Base-by-base conservation (phyloP, 2,888 invertebrate genomes). In the Tenthredo amoena region DNA sequence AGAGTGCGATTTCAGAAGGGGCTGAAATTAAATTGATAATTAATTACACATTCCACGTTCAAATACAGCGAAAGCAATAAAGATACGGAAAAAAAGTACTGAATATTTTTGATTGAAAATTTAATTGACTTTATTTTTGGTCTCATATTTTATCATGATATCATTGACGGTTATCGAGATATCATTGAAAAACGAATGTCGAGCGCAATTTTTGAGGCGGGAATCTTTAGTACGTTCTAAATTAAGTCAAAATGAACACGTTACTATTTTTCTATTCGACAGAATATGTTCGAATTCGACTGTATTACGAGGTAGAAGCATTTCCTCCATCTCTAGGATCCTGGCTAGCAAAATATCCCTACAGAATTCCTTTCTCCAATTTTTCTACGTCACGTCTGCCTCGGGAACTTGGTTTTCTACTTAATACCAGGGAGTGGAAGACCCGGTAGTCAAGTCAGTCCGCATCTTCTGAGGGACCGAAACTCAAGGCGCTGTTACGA, bases 381-480 rank as follows among this genome's bases (percentile, higher is more conserved):
- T 72, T 72, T 72, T 21, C 72, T 72, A 72, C 37, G 72, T 72
- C 72, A 72, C 72, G 40, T 72, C 40, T 43, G 72, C 21, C 40
- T 43, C 21, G n/a, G 21, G 43, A 72, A 72, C 72, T 72, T 43
- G 72, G 10, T 72, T 72, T 72, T 72, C 40, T 72, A 72, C 72
- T 72, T 43, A 72, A 72, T 72, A 72, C 40, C n/a, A 72, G n/a
- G 43, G 40, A 37, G 72, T 72, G 72, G 72, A 72, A 72, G 72
- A 72, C 40, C 72, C 43, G 72, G 72, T 72, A 37, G 72, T 72
- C 72, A 72, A 40, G 72, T 72, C 72, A 72, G 72, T 43, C 72
- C 72, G 72, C 43, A 40, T 72, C n/a, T 72, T 43, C 72, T 4
- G 40, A 10, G 34, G 18, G 68, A 34, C 68, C 34, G 18, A 34